Evolutionary conservation across 2,888 invertebrate genomes (phyloP), one percentile per base, ranked within the genome.

Genomic region (Diloba caeruleocephala): DNA sequence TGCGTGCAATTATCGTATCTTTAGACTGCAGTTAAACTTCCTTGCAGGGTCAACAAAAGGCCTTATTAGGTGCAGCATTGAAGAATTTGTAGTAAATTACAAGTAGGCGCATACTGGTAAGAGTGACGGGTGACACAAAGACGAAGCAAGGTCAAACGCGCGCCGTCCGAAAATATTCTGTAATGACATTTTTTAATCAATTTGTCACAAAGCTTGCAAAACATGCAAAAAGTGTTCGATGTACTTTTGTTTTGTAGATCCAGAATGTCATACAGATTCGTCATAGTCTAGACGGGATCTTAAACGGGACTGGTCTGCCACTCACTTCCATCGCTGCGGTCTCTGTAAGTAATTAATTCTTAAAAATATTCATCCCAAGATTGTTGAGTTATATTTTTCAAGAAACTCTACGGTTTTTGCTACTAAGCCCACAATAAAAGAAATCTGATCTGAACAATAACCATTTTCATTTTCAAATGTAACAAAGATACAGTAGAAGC

Each of bases 111-210:
- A 57, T 44, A 55, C 32, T 26, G 36, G 53, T 46, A 39, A 53
- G 56, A 75, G 79, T 78, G 79, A 79, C 78, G 50, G 79, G 78
- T 74, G 77, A 52, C 60, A 69, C 78, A 79, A 74, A 82, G 82
- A 80, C 79, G 82, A 65, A 46, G 68, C 84, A 85, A 86, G 86
- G 86, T 79, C 80, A 75, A 62, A 49, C 53, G n/a, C n/a, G n/a
- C n/a, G 53, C 55, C 59, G 65, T 77, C 81, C 74, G 68, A 81
- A 83, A 85, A 82, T 81, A 78, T 79, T 78, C 76, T 73, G 67
- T 78, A 84, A 79, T 76, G 79, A 79, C 75, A 77, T 71, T 83
- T 81, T 58, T 57, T 81, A 74, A 74, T 78, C 78, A 65, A 83
- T 84, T 83, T 63, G 77, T 77, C 70, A 76, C 67, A 76, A 71